Conservation (phyloP, 2,113 vertebrate genomes). For the Psephotus haematonotus region DNA sequence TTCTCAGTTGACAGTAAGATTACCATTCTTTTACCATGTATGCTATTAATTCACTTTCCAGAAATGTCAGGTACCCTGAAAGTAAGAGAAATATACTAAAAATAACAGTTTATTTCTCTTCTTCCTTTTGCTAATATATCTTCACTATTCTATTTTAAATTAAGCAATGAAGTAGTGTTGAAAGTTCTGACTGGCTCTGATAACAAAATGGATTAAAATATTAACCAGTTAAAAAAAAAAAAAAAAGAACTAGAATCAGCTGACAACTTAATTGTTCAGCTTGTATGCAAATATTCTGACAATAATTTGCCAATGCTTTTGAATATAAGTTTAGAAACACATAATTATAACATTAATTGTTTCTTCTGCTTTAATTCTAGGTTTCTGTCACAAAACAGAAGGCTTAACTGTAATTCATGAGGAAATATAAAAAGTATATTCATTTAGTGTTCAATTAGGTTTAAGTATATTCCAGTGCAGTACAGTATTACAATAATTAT, state of each 20-base stretch:
- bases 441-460: slow-evolving; percentile 50
- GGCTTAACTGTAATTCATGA: slow-evolving; percentile 45
- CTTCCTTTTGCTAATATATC: not conserved
- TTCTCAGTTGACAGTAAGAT: not conserved
- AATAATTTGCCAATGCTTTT: slow-evolving; percentile 50
- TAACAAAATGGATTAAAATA: slow-evolving; percentile 44
- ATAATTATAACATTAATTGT: slow-evolving; percentile 67
- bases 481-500: slow-evolving; percentile 43
- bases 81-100: slow-evolving; percentile 14
- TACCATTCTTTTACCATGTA: slow-evolving; percentile 28
- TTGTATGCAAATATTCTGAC: slow-evolving; percentile 49
- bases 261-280: slow-evolving; percentile 50
- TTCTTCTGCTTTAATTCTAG: slow-evolving; percentile 66
- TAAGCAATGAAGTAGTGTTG: not conserved
- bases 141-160: slow-evolving; percentile 24
- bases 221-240: not conserved
- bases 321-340: slow-evolving; percentile 47
- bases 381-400: slow-evolving; percentile 72
- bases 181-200: slow-evolving; percentile 53
- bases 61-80: slow-evolving; percentile 30
- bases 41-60: slow-evolving; percentile 37
- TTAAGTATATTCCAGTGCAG: slow-evolving; percentile 28
- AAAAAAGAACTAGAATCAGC: slow-evolving; percentile 29
- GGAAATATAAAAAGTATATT: slow-evolving; percentile 40
- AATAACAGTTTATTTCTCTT: not conserved